Evolutionary conservation across 2,113 vertebrate genomes (phyloP), one percentile per base, ranked within the genome.

Genomic region (Alouatta palliata): DNA sequence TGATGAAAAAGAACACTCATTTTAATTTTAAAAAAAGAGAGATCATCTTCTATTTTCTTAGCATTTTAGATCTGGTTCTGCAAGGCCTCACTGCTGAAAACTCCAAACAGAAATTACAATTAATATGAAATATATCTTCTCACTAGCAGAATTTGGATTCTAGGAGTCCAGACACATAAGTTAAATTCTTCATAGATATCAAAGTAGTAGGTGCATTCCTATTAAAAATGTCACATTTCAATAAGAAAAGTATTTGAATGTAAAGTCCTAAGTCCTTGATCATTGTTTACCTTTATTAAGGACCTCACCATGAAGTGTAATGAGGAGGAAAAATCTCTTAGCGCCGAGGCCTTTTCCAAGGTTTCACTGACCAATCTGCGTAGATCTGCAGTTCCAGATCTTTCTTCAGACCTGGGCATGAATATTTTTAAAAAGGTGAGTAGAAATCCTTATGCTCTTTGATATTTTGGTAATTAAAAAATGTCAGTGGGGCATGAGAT

Each of bases 381-480:
- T 21, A 99, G 99, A 88, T 98, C 98, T 98, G 99, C 99, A 3
- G 99, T 99, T 77, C 99, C 99, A 5, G 99, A 99, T 97, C 99
- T 99, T 64, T 99, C 99, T 96, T 99, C 99, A 35, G 99, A 99
- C 97, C 98, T 99, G 94, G 99, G 99, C 68, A 99, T 99, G 98
- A 99, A 99, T 96, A 99, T 99, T 97, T 99, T 99, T 98, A 99
- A 99, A 98, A 99, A 99, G 99, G 99, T 99, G 49, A 98, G 97
- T 93, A 82, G 66, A 68, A 21, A 30, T 17, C 47, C 21, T 73
- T 77, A 66, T n/a, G 20, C 2, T 20, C 30, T 89, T 43, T 70
- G 45, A 45, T 54, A 85, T 54, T 94, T 84, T 75, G 30, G 8
- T 49, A 30, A 86, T 70, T 32, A 10, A 45, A 79, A 61, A 73